phyloP scores from a whole-genome alignment of 1,140 invertebrate genomes.

The Meloidogyne floridensis region DNA sequence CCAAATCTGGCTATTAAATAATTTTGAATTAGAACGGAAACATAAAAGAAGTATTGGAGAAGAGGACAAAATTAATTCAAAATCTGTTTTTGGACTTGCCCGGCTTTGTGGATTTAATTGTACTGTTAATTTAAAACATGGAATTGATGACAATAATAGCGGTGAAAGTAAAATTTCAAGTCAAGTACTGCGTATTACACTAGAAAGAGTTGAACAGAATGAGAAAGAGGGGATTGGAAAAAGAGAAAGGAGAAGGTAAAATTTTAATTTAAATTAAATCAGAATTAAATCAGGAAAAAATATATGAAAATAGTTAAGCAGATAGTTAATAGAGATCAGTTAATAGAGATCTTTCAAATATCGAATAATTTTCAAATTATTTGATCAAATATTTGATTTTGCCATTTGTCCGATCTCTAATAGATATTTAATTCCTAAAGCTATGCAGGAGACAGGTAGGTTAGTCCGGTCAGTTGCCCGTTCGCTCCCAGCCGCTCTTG shows the following conservation, averaged over 20 bases:
- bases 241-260: background rate
- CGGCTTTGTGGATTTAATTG: constrained; percentile 49
- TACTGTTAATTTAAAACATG: constrained; percentile 45
- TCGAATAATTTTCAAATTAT: too few species aligned
- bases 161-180: constrained; percentile 29
- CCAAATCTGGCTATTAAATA: constrained; percentile 44
- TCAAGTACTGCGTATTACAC: constrained; percentile 17
- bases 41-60: constrained; percentile 1
- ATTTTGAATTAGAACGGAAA: constrained; percentile 35
- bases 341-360: too few species aligned
- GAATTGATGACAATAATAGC: background rate
- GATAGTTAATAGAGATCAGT: too few species aligned
- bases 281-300: background rate
- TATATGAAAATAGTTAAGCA: too few species aligned
- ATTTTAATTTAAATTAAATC: background rate
- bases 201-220: background rate
- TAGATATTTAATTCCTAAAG: too few species aligned
- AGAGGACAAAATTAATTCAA: background rate
- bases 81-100: constrained; percentile 44
- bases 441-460: too few species aligned
- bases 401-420: too few species aligned
- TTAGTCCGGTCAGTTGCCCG: too few species aligned
- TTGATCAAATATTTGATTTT: too few species aligned
- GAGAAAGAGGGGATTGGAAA: background rate
- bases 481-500: too few species aligned